These are phyloP conservation scores for Gnatocerus cornutus DNA, from an alignment of 2,888 invertebrate genomes.

Conservation along the genomic window DNA sequence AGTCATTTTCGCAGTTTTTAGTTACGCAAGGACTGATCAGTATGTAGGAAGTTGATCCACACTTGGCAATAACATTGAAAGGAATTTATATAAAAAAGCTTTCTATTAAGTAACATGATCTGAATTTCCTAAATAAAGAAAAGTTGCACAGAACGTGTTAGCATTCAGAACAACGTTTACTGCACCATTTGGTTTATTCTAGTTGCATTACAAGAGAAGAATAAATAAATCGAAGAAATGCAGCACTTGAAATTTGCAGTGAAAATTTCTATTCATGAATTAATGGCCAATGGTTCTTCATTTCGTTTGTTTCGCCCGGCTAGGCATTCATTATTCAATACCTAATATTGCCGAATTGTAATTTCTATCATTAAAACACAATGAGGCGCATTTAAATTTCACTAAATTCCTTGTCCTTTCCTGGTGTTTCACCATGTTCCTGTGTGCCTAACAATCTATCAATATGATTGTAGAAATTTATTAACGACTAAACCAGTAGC, in stretches of 20 bases:
- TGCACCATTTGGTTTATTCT: background rate
- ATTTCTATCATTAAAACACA: background rate
- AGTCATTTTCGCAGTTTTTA: background rate
- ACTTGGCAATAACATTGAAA: conserved; percentile 39
- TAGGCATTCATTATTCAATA: background rate
- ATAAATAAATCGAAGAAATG: conserved; percentile 5
- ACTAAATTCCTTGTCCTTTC: conserved; percentile 1
- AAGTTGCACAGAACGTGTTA: conserved; percentile 10
- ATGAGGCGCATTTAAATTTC: background rate
- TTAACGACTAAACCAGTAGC: background rate
- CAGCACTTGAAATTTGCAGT: too few species aligned
- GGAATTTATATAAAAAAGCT: conserved; percentile 25
- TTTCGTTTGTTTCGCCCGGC: background rate
- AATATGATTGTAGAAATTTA: too few species aligned
- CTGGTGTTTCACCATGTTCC: background rate
- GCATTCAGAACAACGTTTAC: background rate
- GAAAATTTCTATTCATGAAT: background rate
- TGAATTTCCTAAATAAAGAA: conserved; percentile 24
- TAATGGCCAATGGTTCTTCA: too few species aligned
- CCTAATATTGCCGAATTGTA: background rate
- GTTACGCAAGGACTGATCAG: background rate
- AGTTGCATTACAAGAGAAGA: background rate
- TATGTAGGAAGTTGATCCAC: conserved; percentile 17
- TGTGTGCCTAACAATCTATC: too few species aligned
- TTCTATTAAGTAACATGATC: conserved; percentile 29